Base-by-base conservation (phyloP, 2,797 vertebrate species). In the Poecilia velifera region DNA sequence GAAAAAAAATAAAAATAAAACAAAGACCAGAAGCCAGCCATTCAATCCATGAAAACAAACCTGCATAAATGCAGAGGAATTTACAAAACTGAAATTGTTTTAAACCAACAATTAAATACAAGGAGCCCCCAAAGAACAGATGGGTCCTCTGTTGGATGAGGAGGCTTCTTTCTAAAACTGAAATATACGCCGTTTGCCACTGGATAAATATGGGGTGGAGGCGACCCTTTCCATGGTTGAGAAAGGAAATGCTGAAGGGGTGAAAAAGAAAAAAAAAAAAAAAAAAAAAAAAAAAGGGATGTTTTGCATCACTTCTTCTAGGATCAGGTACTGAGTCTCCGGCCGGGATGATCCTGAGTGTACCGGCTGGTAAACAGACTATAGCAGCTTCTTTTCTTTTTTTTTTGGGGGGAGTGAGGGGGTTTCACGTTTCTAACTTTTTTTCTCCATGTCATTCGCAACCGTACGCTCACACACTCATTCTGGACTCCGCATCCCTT, bases 351-450 rank as follows among this genome's bases (percentile, higher is more conserved):
- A 96, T 97, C 96, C 96, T 92, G 95, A 96, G 96, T 86, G 86
- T 95, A 86, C 94, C 91, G 96, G 96, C 95, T 95, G 93, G 87
- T 91, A 80, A 86, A 93, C 3, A 92, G 90, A 96, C 93, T 93
- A 95, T 94, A 98, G 97, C 97, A 98, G 97, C 96, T 96, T 96
- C 96, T 94, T 95, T 92, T 93, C 84, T 85, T 73, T 22, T 73
- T 84, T 22, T 73, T 84, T 81, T 20, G n/a, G 55, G 55, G n/a
- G 9, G 0, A 2, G 49, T 2, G 34, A 34, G 3, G 34, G 34
- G 34, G 34, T 34, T 82, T 78, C 46, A 75, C 46, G 4, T 89
- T 90, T 90, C 93, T 95, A 93, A 93, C 86, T n/a, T 55, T 92
- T 87, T 88, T 91, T 89, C 79, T 81, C 79, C 84, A 84, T 76